Conservation (phyloP, 2,888 invertebrate genomes). For the Tuta absoluta region DNA sequence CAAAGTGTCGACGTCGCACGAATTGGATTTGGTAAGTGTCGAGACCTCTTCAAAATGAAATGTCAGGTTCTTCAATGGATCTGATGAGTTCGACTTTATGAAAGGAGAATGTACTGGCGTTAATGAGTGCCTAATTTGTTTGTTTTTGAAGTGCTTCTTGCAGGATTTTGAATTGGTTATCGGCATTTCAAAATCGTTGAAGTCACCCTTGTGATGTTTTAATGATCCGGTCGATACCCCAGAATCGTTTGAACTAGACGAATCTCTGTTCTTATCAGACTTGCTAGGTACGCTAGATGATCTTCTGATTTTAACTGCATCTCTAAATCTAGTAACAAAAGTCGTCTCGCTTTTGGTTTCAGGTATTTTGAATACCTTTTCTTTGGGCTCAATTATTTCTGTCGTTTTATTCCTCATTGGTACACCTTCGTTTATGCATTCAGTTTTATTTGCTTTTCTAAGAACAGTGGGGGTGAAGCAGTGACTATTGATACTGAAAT, state of each 20-base stretch:
- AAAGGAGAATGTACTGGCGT: constrained; percentile 80
- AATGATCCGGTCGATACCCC: constrained; percentile 85
- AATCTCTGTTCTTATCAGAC: constrained; percentile 85
- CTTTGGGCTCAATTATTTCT: constrained; percentile 53
- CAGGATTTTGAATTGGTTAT: constrained; percentile 73
- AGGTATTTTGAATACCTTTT: constrained; percentile 66
- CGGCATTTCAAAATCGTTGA: constrained; percentile 82
- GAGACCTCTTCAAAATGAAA: constrained; percentile 84
- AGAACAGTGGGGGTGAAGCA: constrained; percentile 73
- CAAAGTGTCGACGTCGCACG: constrained; percentile 83
- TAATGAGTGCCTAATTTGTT: constrained; percentile 69
- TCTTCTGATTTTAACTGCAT: constrained; percentile 83
- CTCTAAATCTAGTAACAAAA: constrained; percentile 71
- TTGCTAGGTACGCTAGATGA: constrained; percentile 87
- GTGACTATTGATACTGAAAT: constrained; percentile 59
- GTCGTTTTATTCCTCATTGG: constrained; percentile 44
- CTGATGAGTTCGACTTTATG: constrained; percentile 83
- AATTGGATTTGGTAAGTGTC: constrained; percentile 82
- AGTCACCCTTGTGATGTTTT: constrained; percentile 83
- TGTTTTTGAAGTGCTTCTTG: constrained; percentile 70
- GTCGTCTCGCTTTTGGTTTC: constrained; percentile 69
- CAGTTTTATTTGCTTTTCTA: constrained; percentile 63
- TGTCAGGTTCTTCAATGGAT: constrained; percentile 82
- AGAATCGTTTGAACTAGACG: constrained; percentile 86
- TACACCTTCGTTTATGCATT: constrained; percentile 64